Evolutionary conservation across 2,113 vertebrate species (phyloP).

Genomic region (Phaethornis superciliosus): DNA sequence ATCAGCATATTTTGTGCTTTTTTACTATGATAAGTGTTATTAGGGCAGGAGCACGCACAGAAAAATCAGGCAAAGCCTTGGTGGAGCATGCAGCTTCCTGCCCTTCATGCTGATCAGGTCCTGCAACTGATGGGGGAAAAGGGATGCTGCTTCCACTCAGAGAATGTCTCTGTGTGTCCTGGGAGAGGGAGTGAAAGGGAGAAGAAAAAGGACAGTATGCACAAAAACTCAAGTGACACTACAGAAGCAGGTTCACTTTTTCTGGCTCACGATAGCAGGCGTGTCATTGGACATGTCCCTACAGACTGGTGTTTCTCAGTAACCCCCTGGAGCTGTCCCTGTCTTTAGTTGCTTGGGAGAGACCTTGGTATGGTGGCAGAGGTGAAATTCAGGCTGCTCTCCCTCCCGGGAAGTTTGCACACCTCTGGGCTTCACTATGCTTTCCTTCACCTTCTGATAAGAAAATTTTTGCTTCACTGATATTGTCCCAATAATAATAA

Average conservation of each 20-base stretch:
- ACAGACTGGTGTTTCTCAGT: neutral
- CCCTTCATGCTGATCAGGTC: neutral
- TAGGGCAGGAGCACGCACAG: neutral
- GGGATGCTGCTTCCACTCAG: neutral
- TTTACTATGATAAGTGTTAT: neutral
- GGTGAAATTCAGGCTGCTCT: neutral
- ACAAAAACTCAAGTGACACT: neutral
- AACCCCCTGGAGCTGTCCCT: neutral
- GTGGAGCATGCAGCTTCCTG: neutral
- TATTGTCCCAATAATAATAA: neutral
- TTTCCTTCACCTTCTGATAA: neutral
- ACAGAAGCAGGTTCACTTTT: neutral
- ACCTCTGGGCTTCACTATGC: neutral
- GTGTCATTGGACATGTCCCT: rapidly evolving
- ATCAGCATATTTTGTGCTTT: neutral
- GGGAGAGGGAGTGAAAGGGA: neutral
- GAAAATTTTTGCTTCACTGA: neutral
- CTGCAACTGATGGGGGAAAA: neutral
- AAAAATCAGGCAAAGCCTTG: neutral
- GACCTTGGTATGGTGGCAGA: neutral
- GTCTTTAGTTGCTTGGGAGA: neutral
- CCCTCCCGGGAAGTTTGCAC: neutral
- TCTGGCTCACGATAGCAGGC: neutral
- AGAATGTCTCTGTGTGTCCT: neutral
- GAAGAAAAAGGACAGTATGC: neutral